Evolutionary conservation across 2,888 invertebrate genomes (phyloP).

Genomic region (Drosophila crucigera): DNA sequence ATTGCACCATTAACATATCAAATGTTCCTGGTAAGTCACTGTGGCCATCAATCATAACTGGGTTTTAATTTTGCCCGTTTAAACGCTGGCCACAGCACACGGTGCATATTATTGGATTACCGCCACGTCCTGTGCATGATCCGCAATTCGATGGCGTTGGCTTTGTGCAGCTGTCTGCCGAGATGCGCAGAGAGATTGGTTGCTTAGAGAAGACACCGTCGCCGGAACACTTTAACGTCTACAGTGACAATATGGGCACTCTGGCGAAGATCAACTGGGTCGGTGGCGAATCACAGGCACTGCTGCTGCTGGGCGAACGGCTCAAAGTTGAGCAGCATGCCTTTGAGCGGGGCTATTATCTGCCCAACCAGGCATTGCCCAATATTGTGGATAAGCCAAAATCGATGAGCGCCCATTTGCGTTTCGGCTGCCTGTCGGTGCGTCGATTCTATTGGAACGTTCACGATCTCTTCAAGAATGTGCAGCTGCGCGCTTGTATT

Average conservation of each 20-base stretch:
- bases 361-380: conserved; percentile 90
- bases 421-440: conserved; percentile 90
- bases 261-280: conserved; percentile 86
- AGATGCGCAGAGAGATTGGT: conserved; percentile 86
- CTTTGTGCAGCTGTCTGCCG: conserved; percentile 86
- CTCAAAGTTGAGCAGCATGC: conserved; percentile 87
- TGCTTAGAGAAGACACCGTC: conserved; percentile 87
- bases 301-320: conserved; percentile 87
- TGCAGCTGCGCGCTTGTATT: conserved; percentile 85
- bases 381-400: conserved; percentile 89
- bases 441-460: conserved; percentile 90
- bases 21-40: conserved; percentile 88
- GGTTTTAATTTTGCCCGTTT: background rate
- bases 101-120: conserved; percentile 87
- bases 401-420: conserved; percentile 89
- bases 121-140: conserved; percentile 87
- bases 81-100: conserved; percentile 86
- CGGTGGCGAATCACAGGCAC: conserved; percentile 89
- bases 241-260: conserved; percentile 84
- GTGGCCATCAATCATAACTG: background rate
- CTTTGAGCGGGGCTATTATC: conserved; percentile 87
- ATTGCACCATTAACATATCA: conserved; percentile 90
- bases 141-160: conserved; percentile 85
- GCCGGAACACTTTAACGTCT: conserved; percentile 87
- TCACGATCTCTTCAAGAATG: conserved; percentile 88